phyloP scores from a whole-genome alignment of 64 coral and sea anemone genomes.

The Montipora capricornis region DNA sequence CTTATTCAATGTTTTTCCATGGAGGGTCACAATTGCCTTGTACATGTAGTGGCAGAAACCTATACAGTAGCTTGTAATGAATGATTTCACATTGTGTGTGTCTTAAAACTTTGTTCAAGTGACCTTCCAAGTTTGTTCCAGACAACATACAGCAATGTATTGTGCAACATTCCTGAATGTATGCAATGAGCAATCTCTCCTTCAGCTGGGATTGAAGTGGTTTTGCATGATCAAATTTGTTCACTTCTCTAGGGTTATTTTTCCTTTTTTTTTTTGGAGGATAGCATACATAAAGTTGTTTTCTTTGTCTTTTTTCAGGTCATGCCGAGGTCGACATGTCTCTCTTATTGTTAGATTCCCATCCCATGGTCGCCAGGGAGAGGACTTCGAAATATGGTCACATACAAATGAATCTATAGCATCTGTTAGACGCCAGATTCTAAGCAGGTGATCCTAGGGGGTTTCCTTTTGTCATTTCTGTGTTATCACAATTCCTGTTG shows the following conservation, averaged over 20 bases:
- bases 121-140: no score
- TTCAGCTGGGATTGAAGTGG: background rate
- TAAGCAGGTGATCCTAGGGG: conserved; percentile 70
- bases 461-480: no score
- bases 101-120: no score
- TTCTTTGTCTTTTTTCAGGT: conserved; percentile 45
- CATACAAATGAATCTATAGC: conserved; percentile 96
- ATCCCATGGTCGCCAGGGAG: conserved; percentile 94
- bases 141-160: no score
- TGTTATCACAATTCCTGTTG: background rate
- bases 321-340: conserved; percentile 91
- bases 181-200: no score
- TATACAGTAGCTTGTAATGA: no score
- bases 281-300: background rate
- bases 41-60: no score
- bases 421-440: conserved; percentile 91
- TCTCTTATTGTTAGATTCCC: conserved; percentile 93
- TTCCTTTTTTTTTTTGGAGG: background rate
- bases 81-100: no score
- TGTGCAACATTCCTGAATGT: no score
- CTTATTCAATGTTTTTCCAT: no score
- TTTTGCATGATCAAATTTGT: background rate
- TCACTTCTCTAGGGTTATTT: no score
- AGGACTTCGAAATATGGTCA: conserved; percentile 99
- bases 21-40: no score